phyloP scores from a whole-genome alignment of 2,888 invertebrate genomes.

The Lasioglossum villosulum region DNA sequence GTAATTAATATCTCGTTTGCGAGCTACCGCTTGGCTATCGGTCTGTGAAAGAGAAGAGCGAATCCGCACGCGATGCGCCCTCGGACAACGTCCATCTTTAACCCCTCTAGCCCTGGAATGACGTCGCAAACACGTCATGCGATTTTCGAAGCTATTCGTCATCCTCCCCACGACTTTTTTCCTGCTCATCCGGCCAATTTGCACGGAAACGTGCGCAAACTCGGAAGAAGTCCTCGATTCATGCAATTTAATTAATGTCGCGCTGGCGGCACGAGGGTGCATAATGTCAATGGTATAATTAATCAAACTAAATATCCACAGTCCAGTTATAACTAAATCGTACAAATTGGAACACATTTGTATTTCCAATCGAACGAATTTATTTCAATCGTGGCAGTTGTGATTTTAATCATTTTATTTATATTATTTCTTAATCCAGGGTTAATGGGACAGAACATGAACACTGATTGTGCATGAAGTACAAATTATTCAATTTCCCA shows the following conservation, averaged over 20 bases:
- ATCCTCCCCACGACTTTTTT: background rate
- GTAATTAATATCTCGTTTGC: slow-evolving; percentile 61
- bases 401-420: too few species aligned
- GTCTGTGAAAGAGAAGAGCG: background rate
- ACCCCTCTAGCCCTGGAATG: background rate
- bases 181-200: background rate
- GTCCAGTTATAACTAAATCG: too few species aligned
- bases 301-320: background rate
- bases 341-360: too few species aligned
- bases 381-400: background rate
- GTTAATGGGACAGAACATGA: background rate
- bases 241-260: background rate
- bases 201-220: background rate
- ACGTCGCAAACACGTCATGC: background rate
- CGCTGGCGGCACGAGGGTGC: background rate
- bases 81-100: background rate
- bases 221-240: background rate
- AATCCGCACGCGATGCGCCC: background rate
- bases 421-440: background rate
- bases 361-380: background rate
- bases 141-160: background rate
- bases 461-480: background rate
- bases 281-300: background rate
- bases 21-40: slow-evolving; percentile 30
- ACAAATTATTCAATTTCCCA: background rate